Conservation (phyloP, 1,140 invertebrate species). For the Aplysia californica region DNA sequence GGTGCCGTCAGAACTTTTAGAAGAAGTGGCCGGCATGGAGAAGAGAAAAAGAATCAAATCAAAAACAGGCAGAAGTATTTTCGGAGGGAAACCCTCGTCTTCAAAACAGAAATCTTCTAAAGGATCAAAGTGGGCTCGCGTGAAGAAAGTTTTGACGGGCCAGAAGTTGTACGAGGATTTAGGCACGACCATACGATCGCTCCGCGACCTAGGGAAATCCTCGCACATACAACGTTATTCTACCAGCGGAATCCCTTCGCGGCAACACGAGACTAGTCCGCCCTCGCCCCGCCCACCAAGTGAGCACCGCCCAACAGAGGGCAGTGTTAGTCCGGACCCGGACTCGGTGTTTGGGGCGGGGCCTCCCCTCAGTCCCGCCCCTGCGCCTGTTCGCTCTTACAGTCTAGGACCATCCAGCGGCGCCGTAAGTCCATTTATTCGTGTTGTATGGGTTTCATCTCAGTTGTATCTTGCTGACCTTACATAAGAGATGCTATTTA, state of each 20-base stretch:
- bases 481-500: too few species aligned
- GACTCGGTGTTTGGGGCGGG: not conserved
- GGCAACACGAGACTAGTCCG: slow-evolving; percentile 44
- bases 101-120: slow-evolving; percentile 52
- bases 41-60: slow-evolving; percentile 24
- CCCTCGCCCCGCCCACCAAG: slow-evolving; percentile 33
- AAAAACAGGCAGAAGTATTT: slow-evolving; percentile 34
- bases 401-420: too few species aligned
- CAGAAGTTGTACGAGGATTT: slow-evolving; percentile 55
- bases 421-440: too few species aligned
- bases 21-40: slow-evolving; percentile 35
- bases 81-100: slow-evolving; percentile 39
- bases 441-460: too few species aligned
- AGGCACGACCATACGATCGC: slow-evolving; percentile 49
- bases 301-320: not conserved
- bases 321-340: not conserved
- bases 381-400: too few species aligned
- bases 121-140: slow-evolving; percentile 61
- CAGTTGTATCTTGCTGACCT: too few species aligned
- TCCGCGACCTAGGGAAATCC: slow-evolving; percentile 45
- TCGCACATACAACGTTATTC: slow-evolving; percentile 28
- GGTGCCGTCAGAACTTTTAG: slow-evolving; percentile 36
- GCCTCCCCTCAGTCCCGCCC: not conserved
- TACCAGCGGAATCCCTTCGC: not conserved
- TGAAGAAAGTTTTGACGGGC: slow-evolving; percentile 61